A percentile compares a stretch with the other conserved stretches of the same genome.
phyloP scores from a whole-genome alignment of 2,113 vertebrate species.

The Menura novaehollandiae region DNA sequence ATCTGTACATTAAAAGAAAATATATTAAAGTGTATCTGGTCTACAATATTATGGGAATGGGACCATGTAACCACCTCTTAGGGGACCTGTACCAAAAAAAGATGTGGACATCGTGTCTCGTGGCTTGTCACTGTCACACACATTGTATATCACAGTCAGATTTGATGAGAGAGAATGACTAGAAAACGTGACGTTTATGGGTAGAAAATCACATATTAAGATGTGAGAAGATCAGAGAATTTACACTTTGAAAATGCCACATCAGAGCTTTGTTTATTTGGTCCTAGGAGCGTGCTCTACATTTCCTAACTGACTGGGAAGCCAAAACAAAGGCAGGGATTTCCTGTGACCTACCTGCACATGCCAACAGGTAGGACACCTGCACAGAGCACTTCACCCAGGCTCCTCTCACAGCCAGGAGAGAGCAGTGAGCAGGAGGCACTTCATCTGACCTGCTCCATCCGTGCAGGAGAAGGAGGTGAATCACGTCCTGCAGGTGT shows the following conservation, averaged over 20 bases:
- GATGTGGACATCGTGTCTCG: fast-evolving
- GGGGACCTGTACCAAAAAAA: background rate
- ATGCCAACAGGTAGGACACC: background rate
- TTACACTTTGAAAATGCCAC: background rate
- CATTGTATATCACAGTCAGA: background rate
- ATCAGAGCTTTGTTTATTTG: background rate
- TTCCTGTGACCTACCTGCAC: background rate
- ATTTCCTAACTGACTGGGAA: background rate
- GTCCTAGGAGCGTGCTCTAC: fast-evolving
- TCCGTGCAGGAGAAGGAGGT: background rate
- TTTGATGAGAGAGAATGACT: too few relatives aligned
- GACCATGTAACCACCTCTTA: background rate
- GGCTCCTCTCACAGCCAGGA: background rate
- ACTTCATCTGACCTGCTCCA: background rate
- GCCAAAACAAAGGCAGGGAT: background rate
- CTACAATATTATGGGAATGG: background rate
- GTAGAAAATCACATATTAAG: background rate
- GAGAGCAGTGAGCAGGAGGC: background rate
- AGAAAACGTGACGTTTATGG: background rate
- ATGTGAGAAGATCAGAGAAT: background rate
- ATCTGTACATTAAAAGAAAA: background rate
- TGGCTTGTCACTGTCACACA: background rate
- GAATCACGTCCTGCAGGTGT: background rate
- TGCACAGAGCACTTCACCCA: background rate
- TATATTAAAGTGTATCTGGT: background rate